Percentiles rank a stretch among this genome's conserved stretches.
These are phyloP conservation scores for Hirtodrosophila confusa DNA, from an alignment of 2,888 invertebrate species.

Conservation along the genomic window DNA sequence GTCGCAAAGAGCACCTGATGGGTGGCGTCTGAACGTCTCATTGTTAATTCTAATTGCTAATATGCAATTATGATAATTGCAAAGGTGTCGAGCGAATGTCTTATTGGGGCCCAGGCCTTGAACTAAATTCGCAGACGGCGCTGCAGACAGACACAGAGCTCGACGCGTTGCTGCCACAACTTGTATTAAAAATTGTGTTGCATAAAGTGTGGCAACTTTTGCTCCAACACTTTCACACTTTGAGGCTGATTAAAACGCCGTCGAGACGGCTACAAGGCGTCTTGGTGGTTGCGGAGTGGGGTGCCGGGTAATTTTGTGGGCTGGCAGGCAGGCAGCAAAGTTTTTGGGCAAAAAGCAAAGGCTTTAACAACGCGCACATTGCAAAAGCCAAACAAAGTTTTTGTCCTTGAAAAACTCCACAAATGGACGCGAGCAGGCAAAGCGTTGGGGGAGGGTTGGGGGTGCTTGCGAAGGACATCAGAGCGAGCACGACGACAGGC, in stretches of 20 bases:
- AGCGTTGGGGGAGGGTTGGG: too few relatives aligned
- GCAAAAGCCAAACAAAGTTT: slow-evolving; percentile 67
- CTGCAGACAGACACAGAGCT: too few relatives aligned
- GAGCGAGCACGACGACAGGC: neutral
- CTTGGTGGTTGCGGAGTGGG: neutral
- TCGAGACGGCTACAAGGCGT: slow-evolving; percentile 31
- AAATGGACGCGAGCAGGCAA: neutral
- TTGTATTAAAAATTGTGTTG: slow-evolving; percentile 40
- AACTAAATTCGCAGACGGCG: slow-evolving; percentile 9
- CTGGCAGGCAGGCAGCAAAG: too few relatives aligned
- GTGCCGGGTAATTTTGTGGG: slow-evolving; percentile 20
- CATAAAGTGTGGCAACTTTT: slow-evolving; percentile 35
- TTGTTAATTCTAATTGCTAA: slow-evolving; percentile 24
- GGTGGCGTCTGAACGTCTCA: neutral
- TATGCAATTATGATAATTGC: slow-evolving; percentile 42
- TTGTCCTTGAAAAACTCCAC: slow-evolving; percentile 71
- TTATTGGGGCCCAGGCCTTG: slow-evolving; percentile 5
- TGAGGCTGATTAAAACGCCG: slow-evolving; percentile 52
- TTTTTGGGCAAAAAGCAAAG: slow-evolving; percentile 70
- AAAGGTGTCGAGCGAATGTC: slow-evolving; percentile 8
- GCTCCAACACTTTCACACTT: slow-evolving; percentile 42
- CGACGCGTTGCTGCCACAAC: slow-evolving; percentile 20
- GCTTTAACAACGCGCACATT: slow-evolving; percentile 62
- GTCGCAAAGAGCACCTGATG: too few relatives aligned
- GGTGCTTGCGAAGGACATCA: slow-evolving; percentile 5